Base-by-base conservation (phyloP, 2,888 invertebrate genomes). In the Torymus auratus region DNA sequence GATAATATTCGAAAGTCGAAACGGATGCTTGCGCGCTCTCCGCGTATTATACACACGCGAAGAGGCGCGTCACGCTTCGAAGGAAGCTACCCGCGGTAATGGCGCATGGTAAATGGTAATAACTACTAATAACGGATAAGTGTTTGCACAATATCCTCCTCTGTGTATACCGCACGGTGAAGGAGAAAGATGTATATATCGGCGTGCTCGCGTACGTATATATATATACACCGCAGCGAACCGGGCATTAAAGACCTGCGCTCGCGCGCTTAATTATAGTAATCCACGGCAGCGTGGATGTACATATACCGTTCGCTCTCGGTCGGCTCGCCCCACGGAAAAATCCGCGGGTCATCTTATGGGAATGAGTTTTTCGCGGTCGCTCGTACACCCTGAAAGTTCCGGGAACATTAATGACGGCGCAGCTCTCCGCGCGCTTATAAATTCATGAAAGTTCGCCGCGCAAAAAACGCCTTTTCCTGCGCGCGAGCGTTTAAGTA, bases 91-190 rank as follows among this genome's bases (percentile, higher is more conserved):
- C 56, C 60, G 41, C 61, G 78, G 82, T 74, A 74, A 80, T 80
- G 82, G 73, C 58, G 60, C 80, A 75, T 81, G 71, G 78, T 65
- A 78, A 83, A 83, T 83, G 83, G 52, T 83, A 83, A 81, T 81
- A 78, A 76, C 80, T 73, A 75, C 73, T 81, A 83, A 81, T 83
- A 81, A 81, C 74, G 80, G 78, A 82, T 80, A 82, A 80, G 80
- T 80, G 80, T 82, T 82, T 82, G 80, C 72, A 80, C 80, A 78
- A 78, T 82, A 80, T 80, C 72, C 80, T 65, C 55, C 41, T 17
- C 41, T 55, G 10, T 5, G 14, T 23, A 62, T 68, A 72, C 41
- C n/a, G 41, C 67, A 56, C 65, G 70, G 20, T 13, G 14, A 14
- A 50, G 15, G 64, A 15, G 28, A 73, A 55, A 60, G 41, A 41